Evolutionary conservation across 2,797 vertebrate genomes (phyloP).

Genomic region (Cryptoprocta ferox): DNA sequence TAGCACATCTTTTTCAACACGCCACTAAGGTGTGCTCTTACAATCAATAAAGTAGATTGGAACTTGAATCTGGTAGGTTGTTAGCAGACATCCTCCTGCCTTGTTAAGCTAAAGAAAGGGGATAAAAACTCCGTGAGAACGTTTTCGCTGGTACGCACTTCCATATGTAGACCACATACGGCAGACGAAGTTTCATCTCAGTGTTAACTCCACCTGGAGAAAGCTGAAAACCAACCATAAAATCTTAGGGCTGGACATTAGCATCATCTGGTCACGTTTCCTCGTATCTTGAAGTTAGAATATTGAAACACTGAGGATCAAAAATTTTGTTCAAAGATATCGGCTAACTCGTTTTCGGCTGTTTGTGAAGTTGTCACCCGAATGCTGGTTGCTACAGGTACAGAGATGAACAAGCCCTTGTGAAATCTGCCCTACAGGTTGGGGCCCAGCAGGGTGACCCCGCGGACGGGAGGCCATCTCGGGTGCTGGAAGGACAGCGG

Average conservation of each 20-base stretch:
- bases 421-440: too few species aligned
- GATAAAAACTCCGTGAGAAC: neutral
- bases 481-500: neutral
- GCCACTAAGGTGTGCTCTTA: neutral
- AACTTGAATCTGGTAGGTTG: too few species aligned
- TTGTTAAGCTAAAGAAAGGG: neutral
- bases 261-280: too few species aligned
- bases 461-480: neutral
- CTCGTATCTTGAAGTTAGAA: neutral
- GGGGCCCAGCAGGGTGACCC: neutral
- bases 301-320: neutral
- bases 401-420: fast-evolving
- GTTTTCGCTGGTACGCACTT: neutral
- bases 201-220: neutral
- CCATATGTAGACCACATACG: neutral
- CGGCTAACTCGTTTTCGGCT: neutral
- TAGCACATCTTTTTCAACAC: neutral
- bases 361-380: neutral
- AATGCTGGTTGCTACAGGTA: neutral
- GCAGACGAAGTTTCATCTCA: neutral
- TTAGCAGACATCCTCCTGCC: neutral
- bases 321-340: neutral
- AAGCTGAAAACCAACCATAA: too few species aligned
- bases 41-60: neutral
- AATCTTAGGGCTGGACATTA: neutral